Base-by-base conservation (phyloP, 2,797 vertebrate genomes). In the Pseudomugil tenellus region DNA sequence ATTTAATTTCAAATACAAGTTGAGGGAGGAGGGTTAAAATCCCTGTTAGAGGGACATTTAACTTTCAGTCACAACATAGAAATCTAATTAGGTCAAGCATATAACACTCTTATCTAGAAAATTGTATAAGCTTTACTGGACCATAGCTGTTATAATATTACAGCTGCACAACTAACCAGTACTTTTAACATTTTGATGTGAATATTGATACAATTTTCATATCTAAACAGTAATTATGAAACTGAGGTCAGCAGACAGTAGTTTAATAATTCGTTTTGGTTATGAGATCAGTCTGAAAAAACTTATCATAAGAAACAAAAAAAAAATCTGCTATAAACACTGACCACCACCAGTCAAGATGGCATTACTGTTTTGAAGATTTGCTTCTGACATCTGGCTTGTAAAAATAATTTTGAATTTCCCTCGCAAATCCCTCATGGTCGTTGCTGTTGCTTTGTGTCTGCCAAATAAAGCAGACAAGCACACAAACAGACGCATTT, bases 1-100 rank as follows among this genome's bases (percentile, higher is more conserved):
- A 39, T 43, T 60, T 68, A 17, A 78, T 67, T 80, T 87, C 17
- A 77, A 61, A 57, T 41, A 41, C 21, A 48, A 58, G 66, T 60
- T 39, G 34, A 31, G 37, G 54, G 39, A 65, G 54, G 60, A 61
- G 29, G 54, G 29, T 6, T 29, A 3, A n/a, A 7, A 0, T 41
- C 4, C 26, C 23, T 62, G 43, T 72, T 51, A 70, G n/a, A 49
- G 53, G 25, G 19, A 64, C 35, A 62, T 10, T n/a, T 25, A 13
- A 63, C n/a, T 35, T 3, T 26, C 6, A 19, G 46, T 48, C n/a
- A 49, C 46, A 49, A 4, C 10, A 49, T 12, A 23, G 10, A 49
- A 49, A 49, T 23, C 4, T 49, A 23, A 25, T 49, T 11, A 25
- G 48, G 12, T 25, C 48, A 25, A 49, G 13, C 48, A 25, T 25